Evolutionary conservation across 2,797 vertebrate genomes (phyloP), one percentile per base, ranked within the genome.

Genomic region (Microctenopoma steveboyesi): DNA sequence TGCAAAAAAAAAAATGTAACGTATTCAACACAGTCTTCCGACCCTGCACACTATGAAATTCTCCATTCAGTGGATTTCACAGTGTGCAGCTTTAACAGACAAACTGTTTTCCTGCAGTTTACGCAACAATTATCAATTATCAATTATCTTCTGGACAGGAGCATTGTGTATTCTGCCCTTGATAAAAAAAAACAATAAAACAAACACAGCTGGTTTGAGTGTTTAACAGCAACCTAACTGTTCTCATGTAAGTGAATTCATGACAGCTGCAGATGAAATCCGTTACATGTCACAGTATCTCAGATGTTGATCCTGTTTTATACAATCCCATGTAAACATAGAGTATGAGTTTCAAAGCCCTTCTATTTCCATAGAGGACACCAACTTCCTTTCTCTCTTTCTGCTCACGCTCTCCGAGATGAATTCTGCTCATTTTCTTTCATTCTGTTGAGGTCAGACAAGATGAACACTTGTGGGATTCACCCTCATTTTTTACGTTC

Each of bases 401-500:
- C 48, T 76, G 64, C 74, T 78, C 63, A 25, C 60, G 74, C 71
- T 59, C 72, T 43, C 57, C 9, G 5, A 73, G 58, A 70, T 68
- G 63, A 69, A 47, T 81, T 84, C 64, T 72, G 70, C 61, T 69
- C 72, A 75, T 83, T 85, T 87, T 77, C 79, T 78, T 84, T 82
- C 69, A 86, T 88, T 83, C 81, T 61, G 66, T 66, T 0, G 55
- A 84, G 78, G 86, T 86, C 89, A 89, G 79, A 80, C 51, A 62
- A 59, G 61, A 79, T 56, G 49, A 81, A 56, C 74, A 87, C 82
- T 66, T 89, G 71, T 72, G 78, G 79, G 87, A 86, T 72, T 86
- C 82, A 78, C 37, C 48, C 6, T 3, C 2, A 4, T 18, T 47
- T 71, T 74, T 57, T 47, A 66, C 53, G 69, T 76, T 70, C 37